Conservation (phyloP, 2,113 vertebrate genomes). For the Archocentrus centrarchus region DNA sequence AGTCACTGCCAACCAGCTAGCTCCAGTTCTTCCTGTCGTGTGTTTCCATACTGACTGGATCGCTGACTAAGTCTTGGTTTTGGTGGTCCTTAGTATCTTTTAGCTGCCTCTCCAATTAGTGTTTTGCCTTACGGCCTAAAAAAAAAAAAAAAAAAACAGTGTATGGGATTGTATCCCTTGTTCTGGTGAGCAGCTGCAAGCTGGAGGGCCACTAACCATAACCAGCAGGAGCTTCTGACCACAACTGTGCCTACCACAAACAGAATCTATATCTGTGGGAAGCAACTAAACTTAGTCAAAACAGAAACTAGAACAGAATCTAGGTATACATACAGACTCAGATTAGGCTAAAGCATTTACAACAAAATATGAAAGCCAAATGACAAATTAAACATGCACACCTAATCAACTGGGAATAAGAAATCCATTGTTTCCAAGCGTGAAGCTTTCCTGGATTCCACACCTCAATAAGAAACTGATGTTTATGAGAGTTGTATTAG, state of each 20-base stretch:
- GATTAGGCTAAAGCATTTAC: neutral
- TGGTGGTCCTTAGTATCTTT: neutral
- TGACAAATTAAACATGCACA: slow-evolving; percentile 3
- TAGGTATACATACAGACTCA: slow-evolving; percentile 3
- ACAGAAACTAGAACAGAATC: neutral
- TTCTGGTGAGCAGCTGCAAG: neutral
- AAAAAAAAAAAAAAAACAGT: neutral
- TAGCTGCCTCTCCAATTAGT: neutral
- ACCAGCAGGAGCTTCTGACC: neutral
- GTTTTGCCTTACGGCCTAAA: neutral
- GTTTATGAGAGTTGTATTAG: neutral
- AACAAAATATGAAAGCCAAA: slow-evolving; percentile 7
- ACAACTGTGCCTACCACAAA: neutral
- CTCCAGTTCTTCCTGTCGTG: neutral
- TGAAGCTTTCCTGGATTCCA: neutral
- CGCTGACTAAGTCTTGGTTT: neutral
- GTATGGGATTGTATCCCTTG: neutral
- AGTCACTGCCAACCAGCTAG: neutral
- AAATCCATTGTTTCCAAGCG: neutral
- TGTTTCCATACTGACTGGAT: neutral
- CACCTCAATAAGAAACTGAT: neutral
- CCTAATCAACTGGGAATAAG: slow-evolving; percentile 18
- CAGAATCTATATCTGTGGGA: neutral
- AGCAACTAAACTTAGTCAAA: slow-evolving; percentile 1
- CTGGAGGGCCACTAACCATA: neutral